Percentiles rank a stretch among this genome's conserved stretches.
These are phyloP conservation scores for Mus spicilegus DNA, from an alignment of 2,113 vertebrate species.

Conservation along the genomic window DNA sequence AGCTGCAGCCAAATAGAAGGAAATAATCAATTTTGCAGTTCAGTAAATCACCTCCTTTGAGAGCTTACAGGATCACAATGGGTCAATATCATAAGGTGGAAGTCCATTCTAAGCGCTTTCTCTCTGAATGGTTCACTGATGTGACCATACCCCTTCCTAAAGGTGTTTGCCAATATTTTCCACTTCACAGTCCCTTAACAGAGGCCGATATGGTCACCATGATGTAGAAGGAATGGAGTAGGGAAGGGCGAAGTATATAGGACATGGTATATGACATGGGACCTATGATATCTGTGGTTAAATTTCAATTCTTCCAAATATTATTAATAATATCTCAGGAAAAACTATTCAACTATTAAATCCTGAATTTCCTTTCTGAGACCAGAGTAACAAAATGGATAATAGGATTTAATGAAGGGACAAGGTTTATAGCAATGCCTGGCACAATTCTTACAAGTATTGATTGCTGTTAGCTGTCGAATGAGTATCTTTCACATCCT, in stretches of 20 bases:
- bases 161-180: neutral
- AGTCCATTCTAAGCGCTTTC: neutral
- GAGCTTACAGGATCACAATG: neutral
- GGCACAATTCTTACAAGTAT: neutral
- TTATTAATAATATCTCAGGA: neutral
- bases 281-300: neutral
- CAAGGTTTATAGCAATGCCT: neutral
- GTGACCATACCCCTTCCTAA: neutral
- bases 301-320: neutral
- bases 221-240: neutral
- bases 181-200: neutral
- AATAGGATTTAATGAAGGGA: neutral
- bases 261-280: no score
- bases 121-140: neutral
- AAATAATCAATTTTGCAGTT: neutral
- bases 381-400: neutral
- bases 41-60: neutral
- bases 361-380: neutral
- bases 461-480: neutral
- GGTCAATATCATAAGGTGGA: neutral
- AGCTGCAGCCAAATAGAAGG: neutral
- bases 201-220: neutral
- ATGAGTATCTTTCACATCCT: neutral
- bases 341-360: neutral
- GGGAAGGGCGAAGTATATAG: accelerated